These are phyloP conservation scores for Colossoma macropomum DNA, from an alignment of 2,113 vertebrate genomes.

Conservation along the genomic window DNA sequence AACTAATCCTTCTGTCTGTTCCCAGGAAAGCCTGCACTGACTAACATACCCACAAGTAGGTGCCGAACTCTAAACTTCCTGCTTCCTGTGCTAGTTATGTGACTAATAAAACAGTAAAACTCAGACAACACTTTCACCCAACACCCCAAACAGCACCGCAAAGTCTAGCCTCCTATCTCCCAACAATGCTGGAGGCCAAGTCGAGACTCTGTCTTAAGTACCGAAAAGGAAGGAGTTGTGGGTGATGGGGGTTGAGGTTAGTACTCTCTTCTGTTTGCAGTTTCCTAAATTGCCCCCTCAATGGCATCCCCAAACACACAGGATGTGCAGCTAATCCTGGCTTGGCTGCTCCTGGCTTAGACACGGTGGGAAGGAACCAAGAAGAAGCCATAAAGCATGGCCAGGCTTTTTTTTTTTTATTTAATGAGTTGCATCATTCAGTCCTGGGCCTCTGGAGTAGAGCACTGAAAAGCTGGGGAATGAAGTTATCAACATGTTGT, in stretches of 20 bases:
- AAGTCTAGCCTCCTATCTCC: slow-evolving; percentile 44
- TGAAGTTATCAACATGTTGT: slow-evolving; percentile 60
- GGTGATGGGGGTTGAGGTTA: slow-evolving; percentile 62
- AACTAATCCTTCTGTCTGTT: slow-evolving; percentile 1
- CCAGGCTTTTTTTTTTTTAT: slow-evolving; percentile 64
- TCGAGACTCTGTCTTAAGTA: slow-evolving; percentile 59
- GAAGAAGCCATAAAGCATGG: slow-evolving; percentile 54
- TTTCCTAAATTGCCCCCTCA: slow-evolving; percentile 76
- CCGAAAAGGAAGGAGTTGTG: slow-evolving; percentile 58
- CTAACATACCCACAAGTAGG: slow-evolving; percentile 36
- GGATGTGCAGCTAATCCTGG: slow-evolving; percentile 76
- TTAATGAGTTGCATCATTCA: slow-evolving; percentile 66
- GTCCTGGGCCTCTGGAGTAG: slow-evolving; percentile 53
- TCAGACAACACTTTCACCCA: slow-evolving; percentile 30
- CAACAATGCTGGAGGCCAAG: slow-evolving; percentile 60
- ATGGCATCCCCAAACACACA: slow-evolving; percentile 72
- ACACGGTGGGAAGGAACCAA: slow-evolving; percentile 60
- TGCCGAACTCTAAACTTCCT: slow-evolving; percentile 37
- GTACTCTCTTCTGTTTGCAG: slow-evolving; percentile 74
- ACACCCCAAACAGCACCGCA: slow-evolving; percentile 41
- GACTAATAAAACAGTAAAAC: slow-evolving; percentile 51
- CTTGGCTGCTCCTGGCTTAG: slow-evolving; percentile 57
- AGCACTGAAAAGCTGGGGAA: slow-evolving; percentile 57
- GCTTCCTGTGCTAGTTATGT: slow-evolving; percentile 45
- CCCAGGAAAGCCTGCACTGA: slow-evolving; percentile 14